Evolutionary conservation across 2,113 vertebrate genomes (phyloP).

Genomic region (Campylomormyrus tamandua): DNA sequence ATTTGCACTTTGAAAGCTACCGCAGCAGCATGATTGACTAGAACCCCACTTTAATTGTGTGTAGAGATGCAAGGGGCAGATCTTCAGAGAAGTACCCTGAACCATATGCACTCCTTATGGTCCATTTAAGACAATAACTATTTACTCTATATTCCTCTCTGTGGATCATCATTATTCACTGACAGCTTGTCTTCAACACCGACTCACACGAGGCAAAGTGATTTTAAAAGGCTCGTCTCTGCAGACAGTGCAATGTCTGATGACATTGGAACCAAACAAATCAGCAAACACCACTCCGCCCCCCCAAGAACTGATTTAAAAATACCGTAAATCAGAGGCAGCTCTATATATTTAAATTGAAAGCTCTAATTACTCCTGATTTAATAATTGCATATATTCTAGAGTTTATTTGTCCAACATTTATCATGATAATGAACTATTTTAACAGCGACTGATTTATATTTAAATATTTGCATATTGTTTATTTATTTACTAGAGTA

Average conservation of each 20-base stretch:
- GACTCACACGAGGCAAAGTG: constrained; percentile 32
- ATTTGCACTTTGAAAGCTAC: neutral
- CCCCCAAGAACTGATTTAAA: neutral
- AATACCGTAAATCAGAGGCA: neutral
- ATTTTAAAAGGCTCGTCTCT: constrained; percentile 31
- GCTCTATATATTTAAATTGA: neutral
- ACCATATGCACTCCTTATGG: constrained; percentile 45
- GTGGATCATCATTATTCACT: constrained; percentile 44
- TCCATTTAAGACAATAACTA: constrained; percentile 49
- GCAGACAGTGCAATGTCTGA: constrained; percentile 2
- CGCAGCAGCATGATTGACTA: neutral
- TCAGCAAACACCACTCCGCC: neutral
- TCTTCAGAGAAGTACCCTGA: constrained; percentile 14
- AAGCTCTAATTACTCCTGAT: neutral
- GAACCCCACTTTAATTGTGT: constrained; percentile 5
- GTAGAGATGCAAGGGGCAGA: neutral
- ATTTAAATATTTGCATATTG: neutral
- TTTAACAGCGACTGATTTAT: neutral
- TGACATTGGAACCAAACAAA: constrained; percentile 32
- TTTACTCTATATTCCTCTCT: constrained; percentile 44
- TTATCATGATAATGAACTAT: neutral
- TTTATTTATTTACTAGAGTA: neutral
- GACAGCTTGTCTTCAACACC: constrained; percentile 37
- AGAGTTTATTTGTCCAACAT: neutral
- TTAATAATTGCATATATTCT: neutral